Base-by-base conservation (phyloP, 1,140 invertebrate genomes). In the Aphelinus atriplicis region DNA sequence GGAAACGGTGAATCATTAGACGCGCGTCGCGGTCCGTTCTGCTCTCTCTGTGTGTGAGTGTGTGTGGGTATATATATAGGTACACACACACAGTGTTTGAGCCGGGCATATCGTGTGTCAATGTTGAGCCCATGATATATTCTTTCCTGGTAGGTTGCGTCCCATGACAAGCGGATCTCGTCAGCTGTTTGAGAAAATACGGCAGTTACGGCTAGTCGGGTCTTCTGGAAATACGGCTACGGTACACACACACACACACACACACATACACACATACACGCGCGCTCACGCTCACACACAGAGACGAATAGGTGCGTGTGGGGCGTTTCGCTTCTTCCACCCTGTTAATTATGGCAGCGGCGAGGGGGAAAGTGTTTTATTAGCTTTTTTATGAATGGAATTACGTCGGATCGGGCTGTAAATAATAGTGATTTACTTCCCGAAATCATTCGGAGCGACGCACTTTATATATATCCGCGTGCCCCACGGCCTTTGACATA, bases 391-490 rank as follows among this genome's bases (percentile, higher is more conserved):
- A 68, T 76, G 68, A 76, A 72, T 76, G 69, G 62, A 72, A 71
- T 76, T 61, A 76, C 50, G 69, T 62, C 63, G 70, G 57, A 76
- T 66, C 62, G 50, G 51, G 63, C 64, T 76, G 62, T 76, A 76
- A 76, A 76, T 76, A 76, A 72, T 72, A 71, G 64, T 76, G 75
- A 76, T 76, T 76, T 76, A 76, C 74, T 72, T 62, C 48, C 69
- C 51, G n/a, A 61, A 72, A 76, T 72, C 69, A 76, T 76, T 72
- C 71, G 47, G 45, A 48, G 57, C 50, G 56, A 72, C 43, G 45
- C 45, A 45, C 26, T 68, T 76, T 76, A 57, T 67, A 56, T 71
- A 60, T n/a, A 26, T 60, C 3, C n/a, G 10, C 58, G 58, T 60
- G 53, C 69, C 51, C 61, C 65, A 9, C n/a, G 7, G 46, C 55